Base-by-base conservation (phyloP, 2,113 vertebrate genomes). In the Triplophysa siluroides region DNA sequence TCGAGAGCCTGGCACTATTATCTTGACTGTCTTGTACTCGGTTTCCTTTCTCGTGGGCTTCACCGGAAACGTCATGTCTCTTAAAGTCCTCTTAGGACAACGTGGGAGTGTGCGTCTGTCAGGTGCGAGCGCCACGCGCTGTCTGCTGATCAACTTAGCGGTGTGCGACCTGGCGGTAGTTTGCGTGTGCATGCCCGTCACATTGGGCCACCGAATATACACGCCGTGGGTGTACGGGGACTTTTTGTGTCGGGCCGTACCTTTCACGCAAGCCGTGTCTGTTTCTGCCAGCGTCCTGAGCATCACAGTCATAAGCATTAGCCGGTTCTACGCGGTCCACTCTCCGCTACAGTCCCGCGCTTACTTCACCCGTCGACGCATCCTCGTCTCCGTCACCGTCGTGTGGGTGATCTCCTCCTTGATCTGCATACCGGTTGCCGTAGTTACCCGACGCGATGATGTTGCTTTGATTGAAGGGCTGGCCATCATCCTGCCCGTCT, bases 111-210 rank as follows among this genome's bases (percentile, higher is more conserved):
- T 84, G 58, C 81, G 88, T 26, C 80, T 90, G 19, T 67, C 83
- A 1, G 86, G 83, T 2, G 87, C 84, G 0, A 87, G 88, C 2
- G 88, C 88, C 4, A 92, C 91, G 50, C 85, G 90, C 19, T 82
- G 86, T 29, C 88, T 92, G 26, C 84, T 92, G 18, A 84, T 90
- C 16, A 92, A 92, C 78, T 72, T 92, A 73, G 88, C 91, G 2
- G 83, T 89, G 11, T 92, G 91, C 61, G 91, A 92, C 75, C 90
- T 91, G 88, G 88, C 91, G 86, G 91, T 92, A 64, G 89, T 92
- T 60, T 91, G 89, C 52, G 84, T 92, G 38, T 92, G 91, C 76
- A 92, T 92, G 91, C 91, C 91, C 0, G 89, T 91, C 3, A 92
- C 89, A 29, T 79, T 92, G 33, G 89, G 90, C 4, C 91, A 90